Evolutionary conservation across 2,113 vertebrate species (phyloP), one percentile per base, ranked within the genome.

Genomic region (Pionites leucogaster): DNA sequence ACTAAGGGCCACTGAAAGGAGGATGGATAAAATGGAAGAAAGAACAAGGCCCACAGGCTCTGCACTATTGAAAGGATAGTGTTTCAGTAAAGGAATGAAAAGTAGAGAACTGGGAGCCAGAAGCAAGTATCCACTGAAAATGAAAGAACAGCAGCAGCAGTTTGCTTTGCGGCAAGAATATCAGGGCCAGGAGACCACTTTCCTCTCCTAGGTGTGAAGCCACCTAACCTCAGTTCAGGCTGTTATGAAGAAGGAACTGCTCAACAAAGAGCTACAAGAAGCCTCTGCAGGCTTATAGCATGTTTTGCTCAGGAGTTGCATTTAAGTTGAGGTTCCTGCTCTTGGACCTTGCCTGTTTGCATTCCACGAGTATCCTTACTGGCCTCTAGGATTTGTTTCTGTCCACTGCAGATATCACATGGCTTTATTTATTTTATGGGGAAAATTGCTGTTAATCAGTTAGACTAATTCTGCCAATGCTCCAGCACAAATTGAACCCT

Each of bases 361-460:
- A 81, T 92, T 93, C n/a, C 49, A 93, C 80, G 22, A 17, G 6
- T 55, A 67, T 35, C 29, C 60, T 77, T 53, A 15, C 64, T 12
- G 27, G 17, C 24, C 59, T 60, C 39, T 23, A 35, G 24, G 3
- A 8, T 89, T 94, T 91, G 37, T 53, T 92, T 94, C 83, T 90
- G 19, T 49, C 33, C 25, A 14, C 31, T 63, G 60, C n/a, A 92
- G 60, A 82, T 92, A 97, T 46, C 59, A 60, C 57, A 25, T 47
- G 4, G 8, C 42, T 93, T 55, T 50, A 64, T 92, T 93, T 93
- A 47, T 95, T 64, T 94, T 78, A 82, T 57, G 20, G 55, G 33
- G 41, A 4, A 92, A 92, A 95, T 86, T 82, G 82, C 11, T 87
- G 44, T 33, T 86, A 78, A 80, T 89, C 86, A 87, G 74, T 94